A percentile compares a stretch with the other conserved stretches of the same genome.
Conservation (phyloP, 2,113 vertebrate species). For the Phyllostomus hastatus region DNA sequence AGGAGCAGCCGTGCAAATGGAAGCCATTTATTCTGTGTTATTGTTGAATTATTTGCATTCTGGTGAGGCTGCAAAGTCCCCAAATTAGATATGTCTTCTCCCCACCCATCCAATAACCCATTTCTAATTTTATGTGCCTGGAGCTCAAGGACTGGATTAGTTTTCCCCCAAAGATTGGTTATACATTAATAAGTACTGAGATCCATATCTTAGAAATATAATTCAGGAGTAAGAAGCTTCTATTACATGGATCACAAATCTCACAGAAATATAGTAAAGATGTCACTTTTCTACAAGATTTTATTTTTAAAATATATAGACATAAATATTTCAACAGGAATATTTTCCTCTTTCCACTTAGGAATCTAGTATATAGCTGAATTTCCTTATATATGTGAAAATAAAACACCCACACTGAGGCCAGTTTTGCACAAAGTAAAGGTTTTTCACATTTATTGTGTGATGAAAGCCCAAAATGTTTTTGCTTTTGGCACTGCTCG, state of each 20-base stretch:
- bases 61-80: neutral
- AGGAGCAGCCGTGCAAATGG: neutral
- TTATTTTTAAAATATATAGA: conserved; percentile 3
- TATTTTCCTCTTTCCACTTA: conserved; percentile 35
- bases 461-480: neutral
- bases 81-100: conserved; percentile 46
- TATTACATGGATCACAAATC: neutral
- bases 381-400: conserved; percentile 20
- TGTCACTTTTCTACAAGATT: conserved; percentile 14
- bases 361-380: neutral
- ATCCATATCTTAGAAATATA: conserved; percentile 39
- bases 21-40: conserved; percentile 39
- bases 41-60: conserved; percentile 60
- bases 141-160: conserved; percentile 14
- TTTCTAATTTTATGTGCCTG: conserved; percentile 1
- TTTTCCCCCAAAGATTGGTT: conserved; percentile 9
- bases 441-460: neutral
- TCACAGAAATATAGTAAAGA: conserved; percentile 22
- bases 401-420: neutral
- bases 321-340: neutral
- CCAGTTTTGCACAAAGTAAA: neutral
- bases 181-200: conserved; percentile 52
- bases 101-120: conserved; percentile 20
- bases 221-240: conserved; percentile 19
- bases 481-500: neutral